Conservation (phyloP, 2,113 vertebrate genomes). For the Hyperopisus bebe region DNA sequence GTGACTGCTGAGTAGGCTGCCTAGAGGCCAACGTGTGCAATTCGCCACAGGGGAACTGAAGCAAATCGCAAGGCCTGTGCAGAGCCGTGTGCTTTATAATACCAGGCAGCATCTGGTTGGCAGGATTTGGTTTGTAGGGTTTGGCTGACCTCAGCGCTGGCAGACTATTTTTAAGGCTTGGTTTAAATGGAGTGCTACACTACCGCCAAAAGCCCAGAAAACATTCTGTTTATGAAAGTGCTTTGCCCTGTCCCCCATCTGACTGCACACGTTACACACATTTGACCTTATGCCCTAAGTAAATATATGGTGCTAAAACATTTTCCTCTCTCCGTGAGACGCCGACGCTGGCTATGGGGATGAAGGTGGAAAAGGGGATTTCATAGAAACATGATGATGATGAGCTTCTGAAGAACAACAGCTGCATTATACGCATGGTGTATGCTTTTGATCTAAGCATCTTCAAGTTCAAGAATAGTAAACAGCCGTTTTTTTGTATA, state of each 20-base stretch:
- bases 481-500: not conserved
- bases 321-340: slow-evolving; percentile 29
- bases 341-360: not conserved
- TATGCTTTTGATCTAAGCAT: slow-evolving; percentile 23
- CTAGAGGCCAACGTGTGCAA: not conserved
- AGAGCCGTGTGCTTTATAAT: not conserved
- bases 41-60: not conserved
- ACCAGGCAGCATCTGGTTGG: slow-evolving; percentile 8
- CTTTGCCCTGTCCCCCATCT: slow-evolving; percentile 37
- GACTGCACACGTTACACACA: slow-evolving; percentile 40
- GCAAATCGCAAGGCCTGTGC: not conserved
- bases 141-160: slow-evolving; percentile 38
- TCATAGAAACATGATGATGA: not conserved
- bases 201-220: slow-evolving; percentile 31
- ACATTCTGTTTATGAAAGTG: slow-evolving; percentile 35
- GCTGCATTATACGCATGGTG: slow-evolving; percentile 20
- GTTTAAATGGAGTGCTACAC: slow-evolving; percentile 34
- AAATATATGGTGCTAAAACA: slow-evolving; percentile 26
- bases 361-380: not conserved
- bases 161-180: slow-evolving; percentile 37
- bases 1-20: not conserved
- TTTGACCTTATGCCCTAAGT: slow-evolving; percentile 40
- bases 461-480: not conserved
- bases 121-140: slow-evolving; percentile 34
- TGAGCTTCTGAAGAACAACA: slow-evolving; percentile 23